phyloP scores from a whole-genome alignment of 2,888 invertebrate species.

The Chloroclysta siterata region DNA sequence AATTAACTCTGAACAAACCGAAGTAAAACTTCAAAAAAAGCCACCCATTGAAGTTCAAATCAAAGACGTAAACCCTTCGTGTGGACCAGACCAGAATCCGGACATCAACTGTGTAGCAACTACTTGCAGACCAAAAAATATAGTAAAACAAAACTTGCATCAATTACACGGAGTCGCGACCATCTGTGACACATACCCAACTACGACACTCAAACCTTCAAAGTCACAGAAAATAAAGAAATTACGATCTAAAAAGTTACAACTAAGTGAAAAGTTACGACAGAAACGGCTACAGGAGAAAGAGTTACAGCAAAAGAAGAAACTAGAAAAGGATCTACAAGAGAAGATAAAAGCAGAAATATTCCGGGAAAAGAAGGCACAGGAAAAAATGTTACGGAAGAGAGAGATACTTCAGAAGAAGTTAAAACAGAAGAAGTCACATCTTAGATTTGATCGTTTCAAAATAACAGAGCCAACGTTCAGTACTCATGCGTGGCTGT shows the following conservation, averaged over 20 bases:
- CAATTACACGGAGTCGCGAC: slow-evolving; percentile 2
- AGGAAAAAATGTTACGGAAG: not conserved
- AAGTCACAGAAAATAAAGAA: not conserved
- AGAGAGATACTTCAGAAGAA: not conserved
- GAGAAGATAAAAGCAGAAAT: not conserved
- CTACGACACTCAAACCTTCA: not conserved
- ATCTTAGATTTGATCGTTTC: not conserved
- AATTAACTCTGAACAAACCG: slow-evolving; percentile 2
- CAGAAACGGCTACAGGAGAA: not conserved
- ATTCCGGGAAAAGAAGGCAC: not conserved
- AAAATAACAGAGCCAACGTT: not conserved
- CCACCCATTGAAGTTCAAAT: not conserved
- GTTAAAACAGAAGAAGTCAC: not conserved
- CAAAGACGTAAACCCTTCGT: not conserved
- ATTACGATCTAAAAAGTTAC: not conserved
- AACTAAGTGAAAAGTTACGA: not conserved
- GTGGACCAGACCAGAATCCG: not conserved
- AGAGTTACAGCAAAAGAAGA: not conserved
- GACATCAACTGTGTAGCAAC: slow-evolving; percentile 13
- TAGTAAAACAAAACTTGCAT: not conserved
- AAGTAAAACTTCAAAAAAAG: slow-evolving; percentile 2
- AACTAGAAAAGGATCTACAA: not conserved
- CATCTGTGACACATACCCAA: slow-evolving; percentile 2
- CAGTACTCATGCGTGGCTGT: slow-evolving; percentile 15
- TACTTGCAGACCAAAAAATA: slow-evolving; percentile 6